Evolutionary conservation across 2,797 vertebrate genomes (phyloP).

Genomic region (Vespertilio murinus): DNA sequence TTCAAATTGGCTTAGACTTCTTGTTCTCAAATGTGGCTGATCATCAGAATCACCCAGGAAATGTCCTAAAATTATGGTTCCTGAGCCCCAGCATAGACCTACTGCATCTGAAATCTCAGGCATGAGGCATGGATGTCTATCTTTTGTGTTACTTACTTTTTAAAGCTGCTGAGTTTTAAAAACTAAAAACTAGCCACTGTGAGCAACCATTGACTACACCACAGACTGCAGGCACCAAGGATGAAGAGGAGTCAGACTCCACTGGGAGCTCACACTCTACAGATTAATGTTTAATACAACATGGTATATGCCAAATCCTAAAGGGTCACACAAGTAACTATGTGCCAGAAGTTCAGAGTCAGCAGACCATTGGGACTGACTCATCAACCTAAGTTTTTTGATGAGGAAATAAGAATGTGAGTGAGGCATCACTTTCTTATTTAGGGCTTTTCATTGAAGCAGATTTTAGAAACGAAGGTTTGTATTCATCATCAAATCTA

Average conservation of each 20-base stretch:
- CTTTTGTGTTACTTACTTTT: background rate
- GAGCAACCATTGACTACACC: background rate
- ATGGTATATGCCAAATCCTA: background rate
- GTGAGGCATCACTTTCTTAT: background rate
- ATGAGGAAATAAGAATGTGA: background rate
- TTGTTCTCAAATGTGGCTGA: background rate
- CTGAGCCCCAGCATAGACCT: background rate
- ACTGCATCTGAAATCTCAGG: background rate
- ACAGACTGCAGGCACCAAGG: background rate
- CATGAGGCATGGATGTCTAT: background rate
- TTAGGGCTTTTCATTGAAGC: background rate
- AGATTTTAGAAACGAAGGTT: background rate
- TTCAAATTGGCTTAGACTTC: background rate
- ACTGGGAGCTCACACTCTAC: background rate
- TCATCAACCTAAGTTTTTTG: background rate
- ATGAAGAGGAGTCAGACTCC: background rate
- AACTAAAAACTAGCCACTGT: background rate
- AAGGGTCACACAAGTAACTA: background rate
- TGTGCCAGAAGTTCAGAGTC: background rate
- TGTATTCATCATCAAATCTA: background rate
- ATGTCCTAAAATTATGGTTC: background rate
- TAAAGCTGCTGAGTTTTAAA: background rate
- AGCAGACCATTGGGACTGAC: background rate
- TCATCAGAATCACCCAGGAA: background rate
- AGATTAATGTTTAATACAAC: background rate